Base-by-base conservation (phyloP, 2,113 vertebrate species). In the Thoracochromis brauschi region DNA sequence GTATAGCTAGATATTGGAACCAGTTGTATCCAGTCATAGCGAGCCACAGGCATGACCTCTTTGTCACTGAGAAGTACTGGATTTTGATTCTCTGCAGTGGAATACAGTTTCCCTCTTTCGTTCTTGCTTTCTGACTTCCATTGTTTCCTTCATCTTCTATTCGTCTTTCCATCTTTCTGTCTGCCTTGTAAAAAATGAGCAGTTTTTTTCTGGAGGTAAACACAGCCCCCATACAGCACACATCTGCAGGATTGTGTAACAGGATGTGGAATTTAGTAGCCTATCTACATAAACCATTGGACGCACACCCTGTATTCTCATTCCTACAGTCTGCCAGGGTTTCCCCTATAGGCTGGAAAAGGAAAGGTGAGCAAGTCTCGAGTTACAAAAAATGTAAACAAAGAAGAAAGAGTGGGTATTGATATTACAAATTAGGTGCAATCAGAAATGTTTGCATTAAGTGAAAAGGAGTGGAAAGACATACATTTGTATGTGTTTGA, bases 181-280 rank as follows among this genome's bases (percentile, higher is more conserved):
- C 63, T 75, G 5, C 7, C 9, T 29, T 81, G 38, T 82, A 65
- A 71, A 85, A 54, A 81, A 60, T n/a, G 21, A 55, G 40, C 17
- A 40, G 17, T 83, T 83, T 81, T 81, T 68, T 83, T 55, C 75
- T 85, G 38, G 24, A 53, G 68, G 58, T 85, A 79, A 85, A 87
- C 79, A 89, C 82, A 58, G 65, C 75, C 60, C 57, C 91, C 92
- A 91, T 93, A 90, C 83, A 78, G 60, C 71, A 55, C 54, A 92
- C 93, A 94, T 94, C 88, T 94, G 88, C 85, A 87, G 81, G 88
- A 88, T 93, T 94, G 90, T 90, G 88, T 84, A 93, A 90, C 83
- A 80, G 86, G 89, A 92, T 88, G 88, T 89, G 89, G 81, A 93
- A 90, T 93, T 87, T 89, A 13, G 85, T 86, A 92, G 83, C 53